Conservation (phyloP, 92 coral and sea anemone genomes). For the Phenganax stokvisi region DNA sequence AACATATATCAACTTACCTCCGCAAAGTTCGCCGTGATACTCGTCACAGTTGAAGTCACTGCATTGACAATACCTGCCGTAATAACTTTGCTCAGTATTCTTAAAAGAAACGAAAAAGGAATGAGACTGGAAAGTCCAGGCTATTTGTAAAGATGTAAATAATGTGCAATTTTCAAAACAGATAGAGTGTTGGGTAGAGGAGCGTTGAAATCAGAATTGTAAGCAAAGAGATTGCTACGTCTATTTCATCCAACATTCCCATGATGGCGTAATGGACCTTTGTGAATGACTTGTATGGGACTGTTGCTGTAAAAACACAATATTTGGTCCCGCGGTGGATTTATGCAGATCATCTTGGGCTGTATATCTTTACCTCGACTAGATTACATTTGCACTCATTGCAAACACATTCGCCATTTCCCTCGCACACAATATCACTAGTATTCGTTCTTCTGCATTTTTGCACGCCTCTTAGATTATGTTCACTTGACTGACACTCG, state of each 20-base stretch:
- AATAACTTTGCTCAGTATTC: constrained; percentile 66
- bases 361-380: neutral
- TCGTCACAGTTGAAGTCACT: constrained; percentile 80
- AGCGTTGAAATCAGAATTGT: too few relatives aligned
- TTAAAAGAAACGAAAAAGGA: constrained; percentile 20
- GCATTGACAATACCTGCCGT: constrained; percentile 84
- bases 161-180: neutral
- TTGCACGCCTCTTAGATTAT: neutral
- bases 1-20: constrained; percentile 53
- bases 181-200: too few relatives aligned
- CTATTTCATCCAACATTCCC: too few relatives aligned
- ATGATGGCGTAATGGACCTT: too few relatives aligned
- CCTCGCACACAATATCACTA: constrained; percentile 63
- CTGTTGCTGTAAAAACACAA: too few relatives aligned
- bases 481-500: constrained; percentile 13
- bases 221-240: too few relatives aligned
- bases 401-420: constrained; percentile 85
- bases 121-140: neutral
- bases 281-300: too few relatives aligned
- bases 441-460: constrained; percentile 62
- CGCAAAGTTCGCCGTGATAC: constrained; percentile 61
- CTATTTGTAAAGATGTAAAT: neutral
- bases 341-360: too few relatives aligned
- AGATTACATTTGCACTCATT: constrained; percentile 68
- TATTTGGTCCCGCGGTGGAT: too few relatives aligned